Evolutionary conservation across 2,888 invertebrate species (phyloP), one percentile per base, ranked within the genome.

Genomic region (Scaptomyza flava): DNA sequence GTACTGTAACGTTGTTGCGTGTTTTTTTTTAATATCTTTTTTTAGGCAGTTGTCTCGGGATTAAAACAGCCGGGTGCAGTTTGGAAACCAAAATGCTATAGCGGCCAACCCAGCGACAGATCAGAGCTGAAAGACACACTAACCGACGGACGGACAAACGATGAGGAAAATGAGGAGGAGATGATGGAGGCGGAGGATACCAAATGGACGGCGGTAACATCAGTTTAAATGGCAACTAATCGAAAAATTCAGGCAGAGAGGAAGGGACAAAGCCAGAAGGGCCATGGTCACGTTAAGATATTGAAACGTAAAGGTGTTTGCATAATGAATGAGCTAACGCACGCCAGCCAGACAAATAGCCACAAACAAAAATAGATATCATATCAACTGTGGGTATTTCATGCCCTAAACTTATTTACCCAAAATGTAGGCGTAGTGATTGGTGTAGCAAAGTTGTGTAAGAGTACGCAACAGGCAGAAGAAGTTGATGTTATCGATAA

Each of bases 141-240:
- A n/a, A 11, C 11, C n/a, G n/a, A 11, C 20, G 42, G 41, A 27
- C 11, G 14, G n/a, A 50, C 31, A 11, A 34, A 23, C n/a, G 14
- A 14, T n/a, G 11, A 7, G 33, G 41, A 8, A n/a, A 23, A 36
- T 27, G 27, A 2, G 12, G 30, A 38, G 33, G 33, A 41, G 30
- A 17, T 12, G 8, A 36, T 23, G 53, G 42, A 17, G 14, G 17
- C 36, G 36, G 20, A n/a, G 14, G 20, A 9, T 45, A 30, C 34
- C 11, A 38, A 38, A 27, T 51, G 27, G 41, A 48, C 33, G 57
- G 57, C 62, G 73, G 72, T 74, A 81, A 87, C 77, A 87, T 72
- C 79, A 77, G 81, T 77, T 85, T 86, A 88, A 88, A 86, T 81
- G 88, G 83, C 86, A 86, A 86, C 85, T 85, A 85, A 85, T 85